These are phyloP conservation scores for Elysia crispata DNA, from an alignment of 2,888 invertebrate species.

Conservation along the genomic window DNA sequence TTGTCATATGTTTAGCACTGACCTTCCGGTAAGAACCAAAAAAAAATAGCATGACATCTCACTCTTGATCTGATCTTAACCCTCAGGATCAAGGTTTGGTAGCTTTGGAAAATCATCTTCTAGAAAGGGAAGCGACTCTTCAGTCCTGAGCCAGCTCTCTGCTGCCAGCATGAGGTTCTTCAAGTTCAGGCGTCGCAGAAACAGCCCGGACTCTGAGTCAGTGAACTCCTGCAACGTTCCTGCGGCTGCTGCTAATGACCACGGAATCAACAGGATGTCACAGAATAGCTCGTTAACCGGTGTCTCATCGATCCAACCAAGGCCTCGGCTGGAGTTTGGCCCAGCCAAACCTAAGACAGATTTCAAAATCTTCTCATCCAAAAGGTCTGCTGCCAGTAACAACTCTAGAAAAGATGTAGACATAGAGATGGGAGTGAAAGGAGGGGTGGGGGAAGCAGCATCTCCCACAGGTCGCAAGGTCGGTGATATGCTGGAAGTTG, in stretches of 20 bases:
- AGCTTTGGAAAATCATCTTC: slow-evolving; percentile 2
- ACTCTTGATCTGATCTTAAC: not conserved
- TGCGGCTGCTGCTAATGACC: slow-evolving; percentile 33
- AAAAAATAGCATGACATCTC: too few relatives aligned
- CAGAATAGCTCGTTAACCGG: not conserved
- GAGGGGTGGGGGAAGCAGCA: slow-evolving; percentile 1
- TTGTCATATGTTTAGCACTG: too few relatives aligned
- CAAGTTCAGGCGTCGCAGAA: slow-evolving; percentile 2
- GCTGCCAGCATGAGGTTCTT: slow-evolving; percentile 59
- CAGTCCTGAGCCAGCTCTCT: slow-evolving; percentile 63
- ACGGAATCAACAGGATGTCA: not conserved
- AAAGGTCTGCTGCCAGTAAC: too few relatives aligned
- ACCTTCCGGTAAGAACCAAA: too few relatives aligned
- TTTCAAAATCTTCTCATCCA: slow-evolving; percentile 67
- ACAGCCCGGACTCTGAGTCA: slow-evolving; percentile 45
- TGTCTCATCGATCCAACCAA: too few relatives aligned
- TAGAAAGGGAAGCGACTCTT: slow-evolving; percentile 65
- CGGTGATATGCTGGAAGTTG: too few relatives aligned
- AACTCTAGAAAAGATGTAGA: not conserved
- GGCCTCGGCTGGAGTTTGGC: slow-evolving; percentile 19
- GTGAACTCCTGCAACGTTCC: slow-evolving; percentile 27
- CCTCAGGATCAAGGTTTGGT: slow-evolving; percentile 53
- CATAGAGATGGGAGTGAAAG: not conserved
- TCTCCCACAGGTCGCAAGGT: too few relatives aligned
- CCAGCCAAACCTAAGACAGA: slow-evolving; percentile 51